Percentiles rank a stretch among this genome's conserved stretches.
Evolutionary conservation across 1,140 invertebrate species (phyloP).

Genomic region (Solenopsis invicta): DNA sequence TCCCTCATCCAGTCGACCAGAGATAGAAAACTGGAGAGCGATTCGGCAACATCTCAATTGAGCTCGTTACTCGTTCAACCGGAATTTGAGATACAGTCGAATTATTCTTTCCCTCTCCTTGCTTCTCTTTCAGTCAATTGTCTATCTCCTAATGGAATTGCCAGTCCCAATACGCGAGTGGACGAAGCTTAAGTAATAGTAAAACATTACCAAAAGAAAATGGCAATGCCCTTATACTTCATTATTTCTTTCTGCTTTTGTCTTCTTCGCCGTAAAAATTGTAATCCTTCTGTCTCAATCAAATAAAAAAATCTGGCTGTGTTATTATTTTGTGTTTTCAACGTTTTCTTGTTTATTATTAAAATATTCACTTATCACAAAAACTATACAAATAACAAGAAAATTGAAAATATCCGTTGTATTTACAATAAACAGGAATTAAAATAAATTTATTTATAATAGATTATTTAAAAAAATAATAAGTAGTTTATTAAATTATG

Average conservation of each 20-base stretch:
- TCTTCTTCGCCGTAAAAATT: constrained; percentile 23
- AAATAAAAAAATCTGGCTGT: background rate
- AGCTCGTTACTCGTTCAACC: constrained; percentile 63
- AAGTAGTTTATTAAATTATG: background rate
- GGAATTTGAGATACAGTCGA: constrained; percentile 74
- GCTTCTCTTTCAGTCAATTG: constrained; percentile 54
- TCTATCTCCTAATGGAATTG: constrained; percentile 84
- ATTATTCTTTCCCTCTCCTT: constrained; percentile 72
- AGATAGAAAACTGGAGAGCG: constrained; percentile 35
- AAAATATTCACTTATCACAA: background rate
- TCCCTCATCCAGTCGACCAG: background rate
- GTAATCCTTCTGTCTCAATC: background rate
- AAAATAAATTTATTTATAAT: background rate
- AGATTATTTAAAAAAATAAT: background rate
- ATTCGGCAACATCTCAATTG: constrained; percentile 81
- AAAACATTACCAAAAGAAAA: constrained; percentile 74
- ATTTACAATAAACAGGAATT: background rate
- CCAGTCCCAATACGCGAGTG: constrained; percentile 63
- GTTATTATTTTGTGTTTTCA: background rate
- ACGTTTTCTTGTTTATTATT: background rate
- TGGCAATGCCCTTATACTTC: constrained; percentile 25
- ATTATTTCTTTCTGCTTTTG: background rate
- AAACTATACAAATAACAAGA: background rate
- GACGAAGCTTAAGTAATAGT: constrained; percentile 80
- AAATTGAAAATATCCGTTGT: background rate